Evolutionary conservation across 2,888 invertebrate genomes (phyloP).

Genomic region (Argyresthia goedartella): DNA sequence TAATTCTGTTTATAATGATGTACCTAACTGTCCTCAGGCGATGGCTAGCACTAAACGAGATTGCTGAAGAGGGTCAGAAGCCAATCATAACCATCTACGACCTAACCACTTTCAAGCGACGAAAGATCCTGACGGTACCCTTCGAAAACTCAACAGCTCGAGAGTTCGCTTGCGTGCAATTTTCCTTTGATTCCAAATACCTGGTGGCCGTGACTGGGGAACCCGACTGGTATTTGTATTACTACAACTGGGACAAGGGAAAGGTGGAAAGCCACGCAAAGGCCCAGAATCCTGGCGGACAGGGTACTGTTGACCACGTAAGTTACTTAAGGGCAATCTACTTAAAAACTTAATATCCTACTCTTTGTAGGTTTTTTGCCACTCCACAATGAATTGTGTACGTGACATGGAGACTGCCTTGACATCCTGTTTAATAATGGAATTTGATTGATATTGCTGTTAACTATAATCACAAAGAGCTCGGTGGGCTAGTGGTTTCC

Average conservation of each 20-base stretch:
- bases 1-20: no score
- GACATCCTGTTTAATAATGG: no score
- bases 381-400: no score
- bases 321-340: conserved; percentile 13
- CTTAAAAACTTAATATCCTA: no score
- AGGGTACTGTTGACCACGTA: conserved; percentile 71
- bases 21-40: conserved; percentile 57
- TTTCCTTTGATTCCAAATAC: conserved; percentile 86
- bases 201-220: conserved; percentile 84
- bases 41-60: conserved; percentile 74
- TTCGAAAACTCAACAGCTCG: conserved; percentile 69
- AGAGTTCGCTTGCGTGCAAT: conserved; percentile 80
- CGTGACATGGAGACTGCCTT: no score
- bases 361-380: no score
- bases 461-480: no score
- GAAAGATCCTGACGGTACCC: conserved; percentile 76
- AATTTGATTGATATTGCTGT: no score
- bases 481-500: no score
- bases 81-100: conserved; percentile 81
- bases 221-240: conserved; percentile 85
- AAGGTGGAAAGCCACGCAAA: conserved; percentile 82
- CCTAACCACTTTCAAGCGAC: conserved; percentile 75
- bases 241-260: conserved; percentile 86
- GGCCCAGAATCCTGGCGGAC: conserved; percentile 78
- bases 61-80: conserved; percentile 73